Evolutionary conservation across 2,888 invertebrate genomes (phyloP), one percentile per base, ranked within the genome.

Genomic region (Drosophila demipolita): DNA sequence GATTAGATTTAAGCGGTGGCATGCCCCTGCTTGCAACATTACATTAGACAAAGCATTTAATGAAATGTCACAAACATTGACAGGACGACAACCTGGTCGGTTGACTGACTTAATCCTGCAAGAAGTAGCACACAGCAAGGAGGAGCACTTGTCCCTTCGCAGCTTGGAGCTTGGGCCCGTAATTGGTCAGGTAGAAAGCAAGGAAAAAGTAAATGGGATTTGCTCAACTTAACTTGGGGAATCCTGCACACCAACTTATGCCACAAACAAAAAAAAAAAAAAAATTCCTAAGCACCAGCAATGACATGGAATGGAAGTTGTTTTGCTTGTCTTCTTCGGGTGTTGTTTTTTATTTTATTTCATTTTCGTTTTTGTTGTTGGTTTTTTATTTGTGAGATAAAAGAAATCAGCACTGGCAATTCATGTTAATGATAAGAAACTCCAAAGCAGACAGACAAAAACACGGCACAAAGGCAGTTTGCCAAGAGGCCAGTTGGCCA

Each of bases 51-150:
- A 69, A 26, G 66, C 65, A 75, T 72, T 72, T 66, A 70, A 66
- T 66, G 50, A 66, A 67, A 59, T 73, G 75, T 60, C 78, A 64
- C 11, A 59, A 69, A 40, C 65, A 73, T 32, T 40, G 66, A 40
- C 49, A 57, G 58, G 17, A 48, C 33, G 38, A 53, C 36, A 54
- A 45, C 48, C 38, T 64, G 49, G 20, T 12, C 33, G 11, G 20
- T 29, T 29, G 17, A 15, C 32, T 20, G 50, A 15, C 36, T n/a
- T 23, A 53, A 48, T 63, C 32, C 26, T 42, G 38, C 17, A 52
- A 32, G 52, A 20, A 23, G 29, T 29, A 6, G 29, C 29, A 12
- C 5, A 36, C n/a, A 11, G 0, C 9, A 15, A 20, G 17, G 5
- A 6, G 15, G 2, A 33, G 26, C 33, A n/a, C 15, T 23, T 20